A percentile compares a stretch with the other conserved stretches of the same genome.
Evolutionary conservation across 2,113 vertebrate species (phyloP).

Genomic region (Struthio camelus): DNA sequence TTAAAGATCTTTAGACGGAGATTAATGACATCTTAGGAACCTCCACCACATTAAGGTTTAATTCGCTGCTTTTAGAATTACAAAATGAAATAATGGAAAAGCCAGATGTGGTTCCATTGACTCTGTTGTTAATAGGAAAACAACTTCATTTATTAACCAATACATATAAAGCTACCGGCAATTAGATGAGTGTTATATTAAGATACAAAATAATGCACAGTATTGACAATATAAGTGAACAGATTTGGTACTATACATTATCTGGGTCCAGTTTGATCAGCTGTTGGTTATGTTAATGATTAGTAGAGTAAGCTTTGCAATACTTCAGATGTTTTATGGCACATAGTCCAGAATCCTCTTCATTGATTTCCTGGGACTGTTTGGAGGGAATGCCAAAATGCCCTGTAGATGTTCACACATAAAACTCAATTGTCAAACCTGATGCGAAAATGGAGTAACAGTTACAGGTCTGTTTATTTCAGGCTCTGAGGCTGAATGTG

Average conservation of each 20-base stretch:
- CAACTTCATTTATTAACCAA: background rate
- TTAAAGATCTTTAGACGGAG: background rate
- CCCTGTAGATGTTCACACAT: background rate
- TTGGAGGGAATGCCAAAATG: background rate
- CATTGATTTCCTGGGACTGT: background rate
- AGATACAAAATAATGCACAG: conserved; percentile 10
- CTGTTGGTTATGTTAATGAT: background rate
- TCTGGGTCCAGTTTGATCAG: background rate
- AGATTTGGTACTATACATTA: background rate
- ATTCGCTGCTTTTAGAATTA: conserved; percentile 9
- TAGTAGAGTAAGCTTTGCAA: background rate
- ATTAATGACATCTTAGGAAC: conserved; percentile 12
- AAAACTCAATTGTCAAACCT: conserved; percentile 2
- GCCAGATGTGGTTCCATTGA: background rate
- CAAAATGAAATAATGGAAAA: conserved; percentile 48
- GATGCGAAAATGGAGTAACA: background rate
- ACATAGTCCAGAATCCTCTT: background rate
- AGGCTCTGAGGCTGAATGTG: background rate
- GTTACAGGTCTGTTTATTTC: conserved; percentile 29
- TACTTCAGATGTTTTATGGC: conserved; percentile 1
- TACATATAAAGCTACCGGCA: conserved; percentile 43
- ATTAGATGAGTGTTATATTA: conserved; percentile 10
- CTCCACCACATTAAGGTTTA: conserved; percentile 38
- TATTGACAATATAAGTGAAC: conserved; percentile 1
- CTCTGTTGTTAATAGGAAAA: background rate